Conservation (phyloP, 1,140 invertebrate genomes). For the Ylistrum balloti region DNA sequence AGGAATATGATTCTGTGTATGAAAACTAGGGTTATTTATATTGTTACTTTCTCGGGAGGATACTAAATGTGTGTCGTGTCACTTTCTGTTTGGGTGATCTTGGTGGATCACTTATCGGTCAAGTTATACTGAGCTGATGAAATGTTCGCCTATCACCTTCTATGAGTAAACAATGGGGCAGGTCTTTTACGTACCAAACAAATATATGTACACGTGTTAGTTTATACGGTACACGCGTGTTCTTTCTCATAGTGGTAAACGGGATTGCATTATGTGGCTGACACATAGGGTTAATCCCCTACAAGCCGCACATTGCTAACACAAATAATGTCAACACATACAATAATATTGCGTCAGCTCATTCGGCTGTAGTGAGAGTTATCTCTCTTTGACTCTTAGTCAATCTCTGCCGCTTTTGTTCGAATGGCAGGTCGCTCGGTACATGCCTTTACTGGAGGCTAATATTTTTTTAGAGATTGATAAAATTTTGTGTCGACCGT, state of each 20-base stretch:
- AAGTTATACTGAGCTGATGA: background rate
- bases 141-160: background rate
- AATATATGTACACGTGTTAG: background rate
- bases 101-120: background rate
- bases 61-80: background rate
- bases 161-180: background rate
- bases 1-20: background rate
- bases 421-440: too few species aligned
- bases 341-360: background rate
- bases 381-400: too few species aligned
- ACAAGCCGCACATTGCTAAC: background rate
- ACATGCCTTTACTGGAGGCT: too few species aligned
- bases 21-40: background rate
- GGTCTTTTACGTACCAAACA: background rate
- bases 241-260: background rate
- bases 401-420: too few species aligned
- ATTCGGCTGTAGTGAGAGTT: too few species aligned
- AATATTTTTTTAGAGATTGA: too few species aligned
- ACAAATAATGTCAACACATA: background rate
- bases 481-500: too few species aligned
- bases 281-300: too few species aligned
- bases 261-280: too few species aligned
- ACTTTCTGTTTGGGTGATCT: background rate
- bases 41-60: background rate
- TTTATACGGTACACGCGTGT: background rate